Conservation (phyloP, 2,888 invertebrate genomes). For the Drosophila nr. fundita region DNA sequence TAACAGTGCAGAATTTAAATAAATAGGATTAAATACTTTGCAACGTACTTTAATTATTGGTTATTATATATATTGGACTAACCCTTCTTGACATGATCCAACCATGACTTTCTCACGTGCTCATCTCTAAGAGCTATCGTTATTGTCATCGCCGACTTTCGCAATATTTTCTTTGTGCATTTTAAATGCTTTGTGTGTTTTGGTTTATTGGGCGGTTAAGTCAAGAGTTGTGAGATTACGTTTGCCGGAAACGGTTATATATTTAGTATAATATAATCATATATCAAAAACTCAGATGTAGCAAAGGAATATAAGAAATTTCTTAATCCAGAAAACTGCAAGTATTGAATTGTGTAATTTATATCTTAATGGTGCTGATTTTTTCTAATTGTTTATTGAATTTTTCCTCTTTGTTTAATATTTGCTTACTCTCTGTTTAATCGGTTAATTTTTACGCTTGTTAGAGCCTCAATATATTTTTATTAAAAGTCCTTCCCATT, state of each 20-base stretch:
- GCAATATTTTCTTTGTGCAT: constrained; percentile 68
- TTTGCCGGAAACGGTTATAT: neutral
- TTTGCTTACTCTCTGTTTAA: neutral
- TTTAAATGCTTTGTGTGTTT: constrained; percentile 65
- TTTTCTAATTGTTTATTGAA: neutral
- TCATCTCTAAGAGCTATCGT: constrained; percentile 25
- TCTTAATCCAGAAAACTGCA: neutral
- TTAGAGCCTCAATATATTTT: neutral
- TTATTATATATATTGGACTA: neutral
- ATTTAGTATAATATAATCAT: neutral
- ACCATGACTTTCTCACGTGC: constrained; percentile 3
- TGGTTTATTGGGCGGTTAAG: constrained; percentile 54
- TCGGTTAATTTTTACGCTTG: neutral
- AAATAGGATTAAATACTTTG: neutral
- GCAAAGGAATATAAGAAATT: neutral
- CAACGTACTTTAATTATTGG: neutral
- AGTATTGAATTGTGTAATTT: neutral
- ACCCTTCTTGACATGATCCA: neutral
- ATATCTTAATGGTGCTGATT: neutral
- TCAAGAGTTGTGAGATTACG: constrained; percentile 30
- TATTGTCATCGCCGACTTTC: constrained; percentile 39
- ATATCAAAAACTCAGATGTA: neutral
- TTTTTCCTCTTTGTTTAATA: neutral
- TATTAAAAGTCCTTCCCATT: neutral
- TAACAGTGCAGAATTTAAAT: neutral